Evolutionary conservation across 2,797 vertebrate genomes (phyloP).

Genomic region (Nasua narica): DNA sequence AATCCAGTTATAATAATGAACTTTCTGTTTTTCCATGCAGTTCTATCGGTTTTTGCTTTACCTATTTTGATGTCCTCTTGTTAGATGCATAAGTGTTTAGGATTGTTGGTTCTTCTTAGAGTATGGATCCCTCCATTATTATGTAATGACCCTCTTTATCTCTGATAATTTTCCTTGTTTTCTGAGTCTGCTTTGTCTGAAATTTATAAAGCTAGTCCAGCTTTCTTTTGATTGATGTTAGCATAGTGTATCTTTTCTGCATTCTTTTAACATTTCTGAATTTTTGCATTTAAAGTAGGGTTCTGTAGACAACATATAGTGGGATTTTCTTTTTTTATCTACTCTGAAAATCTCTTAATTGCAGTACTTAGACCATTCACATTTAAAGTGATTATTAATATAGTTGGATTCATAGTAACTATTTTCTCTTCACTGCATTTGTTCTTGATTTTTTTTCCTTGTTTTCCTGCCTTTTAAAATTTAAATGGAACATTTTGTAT

Average conservation of each 20-base stretch:
- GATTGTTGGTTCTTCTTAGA: not conserved
- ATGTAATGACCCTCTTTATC: not conserved
- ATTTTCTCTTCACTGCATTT: not conserved
- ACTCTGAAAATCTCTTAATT: not conserved
- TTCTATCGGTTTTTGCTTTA: conserved; percentile 10
- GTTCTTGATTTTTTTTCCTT: not conserved
- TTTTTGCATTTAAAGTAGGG: conserved; percentile 12
- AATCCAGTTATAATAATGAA: not conserved
- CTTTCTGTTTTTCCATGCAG: not conserved
- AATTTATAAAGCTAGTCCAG: not conserved
- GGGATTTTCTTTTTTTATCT: not conserved
- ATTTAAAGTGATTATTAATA: not conserved
- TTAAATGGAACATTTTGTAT: not conserved
- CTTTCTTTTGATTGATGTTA: not conserved
- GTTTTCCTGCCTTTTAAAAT: not conserved
- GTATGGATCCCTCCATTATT: not conserved
- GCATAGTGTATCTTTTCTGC: not conserved
- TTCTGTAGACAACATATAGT: not conserved
- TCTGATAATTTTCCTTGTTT: not conserved
- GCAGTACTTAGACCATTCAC: not conserved
- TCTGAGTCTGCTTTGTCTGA: not conserved
- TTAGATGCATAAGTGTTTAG: not conserved
- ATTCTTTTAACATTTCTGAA: not conserved
- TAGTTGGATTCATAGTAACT: not conserved
- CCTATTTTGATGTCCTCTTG: not conserved